Evolutionary conservation across 2,113 vertebrate species (phyloP), one percentile per base, ranked within the genome.

Genomic region (Vanacampus margaritifer): DNA sequence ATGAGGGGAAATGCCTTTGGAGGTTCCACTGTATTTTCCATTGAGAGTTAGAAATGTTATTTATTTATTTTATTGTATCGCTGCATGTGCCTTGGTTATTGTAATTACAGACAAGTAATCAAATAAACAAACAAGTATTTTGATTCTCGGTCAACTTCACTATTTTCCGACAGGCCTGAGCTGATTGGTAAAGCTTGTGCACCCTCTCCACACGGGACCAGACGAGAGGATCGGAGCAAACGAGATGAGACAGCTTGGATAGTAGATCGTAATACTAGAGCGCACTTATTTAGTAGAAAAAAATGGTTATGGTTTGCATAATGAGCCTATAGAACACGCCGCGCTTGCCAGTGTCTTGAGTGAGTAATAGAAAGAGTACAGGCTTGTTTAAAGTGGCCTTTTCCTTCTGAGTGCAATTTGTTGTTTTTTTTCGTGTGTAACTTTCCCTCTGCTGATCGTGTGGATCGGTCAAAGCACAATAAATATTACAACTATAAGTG

Each of bases 181-280:
- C 92, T 90, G 89, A 93, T 88, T 85, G 85, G 87, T 90, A 93
- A 91, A 93, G 93, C 87, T 92, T 89, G 88, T 91, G 87, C 92
- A 90, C 89, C 91, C 89, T 89, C 63, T 91, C 80, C 84, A 83
- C 80, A 87, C 81, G 78, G 73, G 79, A 66, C 58, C 64, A 84
- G 12, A 83, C 68, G 89, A 91, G 85, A 87, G 76, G 79, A 72
- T 76, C 66, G 69, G 82, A 87, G 80, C 78, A 70, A 72, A 70
- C 74, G 71, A 71, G 35, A 68, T 58, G 62, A 17, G 78, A 71
- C 62, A 70, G 67, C 43, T 80, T 6, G 45, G 63, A 51, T n/a
- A 82, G 81, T 82, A 79, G 64, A 87, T 79, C 79, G 10, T 70
- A 70, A 57, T 81, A 67, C 65, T 87, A 90, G 53, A 76, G 63